Evolutionary conservation across 2,888 invertebrate species (phyloP).

Genomic region (Nezara viridula): DNA sequence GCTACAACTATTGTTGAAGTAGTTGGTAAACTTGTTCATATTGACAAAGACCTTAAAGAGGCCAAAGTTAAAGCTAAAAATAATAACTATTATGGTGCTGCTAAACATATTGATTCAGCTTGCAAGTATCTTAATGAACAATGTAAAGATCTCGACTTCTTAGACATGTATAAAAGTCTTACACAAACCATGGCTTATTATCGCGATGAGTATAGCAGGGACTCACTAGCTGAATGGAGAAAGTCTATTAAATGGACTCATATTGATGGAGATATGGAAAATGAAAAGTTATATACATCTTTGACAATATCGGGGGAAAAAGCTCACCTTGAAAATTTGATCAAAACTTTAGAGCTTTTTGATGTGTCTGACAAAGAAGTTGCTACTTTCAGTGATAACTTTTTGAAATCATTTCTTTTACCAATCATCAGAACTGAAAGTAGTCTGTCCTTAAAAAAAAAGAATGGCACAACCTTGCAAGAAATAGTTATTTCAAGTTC

Average conservation of each 20-base stretch:
- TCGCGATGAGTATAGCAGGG: conserved; percentile 49
- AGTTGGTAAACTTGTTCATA: conserved; percentile 69
- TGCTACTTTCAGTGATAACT: conserved; percentile 73
- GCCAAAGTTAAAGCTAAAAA: conserved; percentile 68
- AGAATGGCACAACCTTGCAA: conserved; percentile 67
- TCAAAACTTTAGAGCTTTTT: conserved; percentile 67
- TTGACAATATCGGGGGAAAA: conserved; percentile 69
- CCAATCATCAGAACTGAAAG: conserved; percentile 73
- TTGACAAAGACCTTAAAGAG: conserved; percentile 69
- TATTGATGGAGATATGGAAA: conserved; percentile 54
- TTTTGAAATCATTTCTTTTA: conserved; percentile 74
- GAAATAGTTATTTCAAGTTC: conserved; percentile 70
- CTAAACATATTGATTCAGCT: conserved; percentile 72
- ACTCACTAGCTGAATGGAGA: conserved; percentile 61
- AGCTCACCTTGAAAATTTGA: conserved; percentile 67
- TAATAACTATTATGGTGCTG: conserved; percentile 70
- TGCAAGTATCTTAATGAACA: conserved; percentile 67
- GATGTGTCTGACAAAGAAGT: conserved; percentile 71
- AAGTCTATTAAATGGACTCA: conserved; percentile 62
- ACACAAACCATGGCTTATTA: conserved; percentile 64
- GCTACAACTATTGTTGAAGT: conserved; percentile 74
- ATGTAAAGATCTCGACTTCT: conserved; percentile 70
- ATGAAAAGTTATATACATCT: conserved; percentile 43
- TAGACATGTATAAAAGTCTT: conserved; percentile 73
- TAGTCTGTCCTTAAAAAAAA: conserved; percentile 69